Conservation (phyloP, 1,140 invertebrate species). For the Pectinophora gossypiella region DNA sequence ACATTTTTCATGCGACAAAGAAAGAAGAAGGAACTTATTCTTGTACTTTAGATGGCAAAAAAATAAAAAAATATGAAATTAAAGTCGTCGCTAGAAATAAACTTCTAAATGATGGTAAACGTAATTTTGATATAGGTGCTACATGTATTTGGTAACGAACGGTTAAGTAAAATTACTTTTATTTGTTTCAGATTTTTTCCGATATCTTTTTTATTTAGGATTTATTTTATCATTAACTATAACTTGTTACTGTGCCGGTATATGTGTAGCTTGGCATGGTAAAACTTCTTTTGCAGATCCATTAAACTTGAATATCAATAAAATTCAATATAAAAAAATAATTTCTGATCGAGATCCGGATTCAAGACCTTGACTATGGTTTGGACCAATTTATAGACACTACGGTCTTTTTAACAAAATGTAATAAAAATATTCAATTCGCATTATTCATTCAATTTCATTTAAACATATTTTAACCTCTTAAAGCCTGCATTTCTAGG, state of each 20-base stretch:
- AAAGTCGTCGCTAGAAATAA: slow-evolving; percentile 63
- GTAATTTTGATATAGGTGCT: not conserved
- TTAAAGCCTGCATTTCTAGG: no score
- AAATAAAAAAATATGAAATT: slow-evolving; percentile 72
- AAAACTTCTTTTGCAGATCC: slow-evolving; percentile 31
- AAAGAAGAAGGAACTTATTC: slow-evolving; percentile 76
- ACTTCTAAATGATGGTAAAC: slow-evolving; percentile 62
- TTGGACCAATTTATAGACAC: no score
- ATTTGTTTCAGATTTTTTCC: slow-evolving; percentile 64
- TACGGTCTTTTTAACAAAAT: no score
- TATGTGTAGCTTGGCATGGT: slow-evolving; percentile 63
- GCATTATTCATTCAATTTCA: no score
- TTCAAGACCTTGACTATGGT: no score
- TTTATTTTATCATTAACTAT: slow-evolving; percentile 72
- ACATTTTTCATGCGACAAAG: slow-evolving; percentile 73
- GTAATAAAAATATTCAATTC: no score
- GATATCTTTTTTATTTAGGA: slow-evolving; percentile 75
- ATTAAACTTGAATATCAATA: slow-evolving; percentile 6
- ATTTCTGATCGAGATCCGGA: no score
- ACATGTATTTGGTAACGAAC: not conserved
- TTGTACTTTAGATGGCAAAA: slow-evolving; percentile 70
- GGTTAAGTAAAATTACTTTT: not conserved
- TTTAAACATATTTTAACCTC: no score
- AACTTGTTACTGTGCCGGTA: slow-evolving; percentile 74
- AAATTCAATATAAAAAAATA: no score